These are phyloP conservation scores for Cylindroiulus punctatus DNA, from an alignment of 2,888 invertebrate species.

Conservation along the genomic window DNA sequence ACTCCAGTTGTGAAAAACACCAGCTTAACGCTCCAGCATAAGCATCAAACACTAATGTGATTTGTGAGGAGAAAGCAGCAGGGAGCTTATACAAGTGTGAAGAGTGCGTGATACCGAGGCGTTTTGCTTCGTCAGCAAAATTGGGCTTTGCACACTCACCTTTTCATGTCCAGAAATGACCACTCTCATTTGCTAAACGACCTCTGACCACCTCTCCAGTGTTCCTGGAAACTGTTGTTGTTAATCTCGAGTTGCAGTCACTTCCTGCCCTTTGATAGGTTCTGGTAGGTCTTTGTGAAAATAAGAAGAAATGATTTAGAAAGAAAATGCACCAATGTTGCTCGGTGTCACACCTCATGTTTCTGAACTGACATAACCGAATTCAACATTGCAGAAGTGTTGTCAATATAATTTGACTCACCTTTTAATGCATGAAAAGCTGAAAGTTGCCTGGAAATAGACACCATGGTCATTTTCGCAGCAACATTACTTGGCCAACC, in stretches of 20 bases:
- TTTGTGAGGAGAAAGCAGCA: background rate
- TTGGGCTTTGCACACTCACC: background rate
- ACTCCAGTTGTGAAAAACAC: slow-evolving; percentile 43
- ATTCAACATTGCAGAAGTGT: background rate
- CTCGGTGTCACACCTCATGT: too few species aligned
- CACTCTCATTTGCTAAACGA: background rate
- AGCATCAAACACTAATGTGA: slow-evolving; percentile 43
- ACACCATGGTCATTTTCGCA: background rate
- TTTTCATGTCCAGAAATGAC: slow-evolving; percentile 35
- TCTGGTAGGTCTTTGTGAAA: background rate
- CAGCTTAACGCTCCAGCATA: slow-evolving; percentile 39
- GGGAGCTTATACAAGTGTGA: background rate
- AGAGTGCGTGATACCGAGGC: slow-evolving; percentile 22
- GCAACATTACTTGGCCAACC: background rate
- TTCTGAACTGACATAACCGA: background rate
- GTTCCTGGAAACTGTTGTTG: background rate
- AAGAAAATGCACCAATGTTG: background rate
- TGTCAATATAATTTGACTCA: background rate
- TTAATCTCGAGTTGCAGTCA: background rate
- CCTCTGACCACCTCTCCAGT: background rate
- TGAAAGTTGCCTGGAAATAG: background rate
- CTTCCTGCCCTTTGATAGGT: slow-evolving; percentile 12
- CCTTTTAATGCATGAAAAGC: background rate
- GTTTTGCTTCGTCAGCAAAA: slow-evolving; percentile 33
- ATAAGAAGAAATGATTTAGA: background rate